These are phyloP conservation scores for Nymphalis polychloros DNA, from an alignment of 2,888 invertebrate genomes.

Conservation along the genomic window DNA sequence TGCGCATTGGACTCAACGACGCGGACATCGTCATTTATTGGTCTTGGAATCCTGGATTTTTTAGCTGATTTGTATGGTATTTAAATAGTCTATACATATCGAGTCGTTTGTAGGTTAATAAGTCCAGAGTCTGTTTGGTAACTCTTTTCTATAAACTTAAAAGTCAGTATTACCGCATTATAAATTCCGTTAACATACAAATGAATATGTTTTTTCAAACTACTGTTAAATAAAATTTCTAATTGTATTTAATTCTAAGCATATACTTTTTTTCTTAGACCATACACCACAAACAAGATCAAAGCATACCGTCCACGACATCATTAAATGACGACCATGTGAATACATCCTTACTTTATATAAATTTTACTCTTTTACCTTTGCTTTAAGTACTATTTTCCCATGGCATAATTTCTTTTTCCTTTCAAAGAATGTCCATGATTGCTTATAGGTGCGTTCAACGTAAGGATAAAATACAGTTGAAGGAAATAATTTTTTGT, in stretches of 20 bases:
- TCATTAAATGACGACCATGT: conserved; percentile 67
- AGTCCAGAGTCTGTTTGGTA: no score
- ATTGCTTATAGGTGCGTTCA: conserved; percentile 54
- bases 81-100: no score
- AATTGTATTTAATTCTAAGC: background rate
- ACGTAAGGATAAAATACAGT: conserved; percentile 42
- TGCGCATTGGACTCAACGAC: no score
- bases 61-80: no score
- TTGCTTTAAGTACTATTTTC: conserved; percentile 38
- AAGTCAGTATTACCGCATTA: no score
- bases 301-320: conserved; percentile 68
- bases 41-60: no score
- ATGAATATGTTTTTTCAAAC: no score
- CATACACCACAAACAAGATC: conserved; percentile 57
- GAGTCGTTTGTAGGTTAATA: no score
- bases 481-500: conserved; percentile 37
- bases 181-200: no score
- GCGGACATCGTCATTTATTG: no score
- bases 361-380: conserved; percentile 32
- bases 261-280: conserved; percentile 41
- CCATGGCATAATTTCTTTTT: conserved; percentile 34
- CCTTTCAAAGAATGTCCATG: conserved; percentile 44
- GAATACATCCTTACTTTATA: conserved; percentile 46
- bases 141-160: no score
- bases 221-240: no score